Evolutionary conservation across 2,797 vertebrate species (phyloP).

Genomic region (Pelobates cultripes): DNA sequence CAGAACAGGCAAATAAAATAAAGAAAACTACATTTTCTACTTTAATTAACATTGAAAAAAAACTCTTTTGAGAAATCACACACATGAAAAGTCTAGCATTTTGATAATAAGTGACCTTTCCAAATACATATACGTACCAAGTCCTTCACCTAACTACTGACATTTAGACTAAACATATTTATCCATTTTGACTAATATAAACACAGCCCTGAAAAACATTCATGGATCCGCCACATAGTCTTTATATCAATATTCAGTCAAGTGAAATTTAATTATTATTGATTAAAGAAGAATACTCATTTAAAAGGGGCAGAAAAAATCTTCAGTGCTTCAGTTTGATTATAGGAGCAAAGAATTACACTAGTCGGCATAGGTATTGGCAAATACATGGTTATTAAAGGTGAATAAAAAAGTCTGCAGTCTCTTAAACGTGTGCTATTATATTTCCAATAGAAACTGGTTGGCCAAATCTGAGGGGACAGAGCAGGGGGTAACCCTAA

Average conservation of each 20-base stretch:
- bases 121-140: constrained; percentile 15
- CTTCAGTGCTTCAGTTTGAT: constrained; percentile 24
- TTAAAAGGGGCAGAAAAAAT: constrained; percentile 30
- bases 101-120: constrained; percentile 33
- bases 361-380: too few species aligned
- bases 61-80: neutral
- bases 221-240: neutral
- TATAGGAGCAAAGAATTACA: neutral
- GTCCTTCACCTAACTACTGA: constrained; percentile 21
- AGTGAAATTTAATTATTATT: constrained; percentile 38
- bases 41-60: constrained; percentile 1
- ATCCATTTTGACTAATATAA: constrained; percentile 12
- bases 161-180: constrained; percentile 36
- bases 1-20: neutral
- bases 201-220: neutral
- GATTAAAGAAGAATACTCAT: constrained; percentile 34
- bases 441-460: too few species aligned
- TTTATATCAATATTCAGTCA: constrained; percentile 44
- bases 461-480: too few species aligned
- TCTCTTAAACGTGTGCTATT: too few species aligned
- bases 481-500: too few species aligned
- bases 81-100: constrained; percentile 14
- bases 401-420: too few species aligned
- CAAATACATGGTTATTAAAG: too few species aligned
- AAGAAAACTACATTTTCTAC: neutral